Percentiles rank a stretch among this genome's conserved stretches.
These are phyloP conservation scores for Recurvirostra avosetta DNA, from an alignment of 2,113 vertebrate species.

Conservation along the genomic window DNA sequence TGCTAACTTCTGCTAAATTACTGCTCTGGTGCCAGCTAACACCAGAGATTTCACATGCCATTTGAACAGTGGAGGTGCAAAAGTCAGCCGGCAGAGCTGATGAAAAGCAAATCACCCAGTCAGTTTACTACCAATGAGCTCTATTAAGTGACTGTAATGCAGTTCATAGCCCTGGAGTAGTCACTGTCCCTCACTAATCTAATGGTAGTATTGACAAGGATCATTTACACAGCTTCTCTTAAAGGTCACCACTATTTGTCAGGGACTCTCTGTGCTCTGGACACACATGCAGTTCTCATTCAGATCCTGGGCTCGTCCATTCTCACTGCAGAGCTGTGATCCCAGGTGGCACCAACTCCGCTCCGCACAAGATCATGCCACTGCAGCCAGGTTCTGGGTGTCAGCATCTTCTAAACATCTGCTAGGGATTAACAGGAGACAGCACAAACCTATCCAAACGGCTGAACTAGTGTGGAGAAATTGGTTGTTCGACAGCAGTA, in stretches of 20 bases:
- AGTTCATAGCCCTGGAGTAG: slow-evolving; percentile 38
- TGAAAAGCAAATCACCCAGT: slow-evolving; percentile 32
- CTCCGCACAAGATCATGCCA: rapidly evolving
- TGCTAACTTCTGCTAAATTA: slow-evolving; percentile 7
- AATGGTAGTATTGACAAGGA: slow-evolving; percentile 47
- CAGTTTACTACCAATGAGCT: slow-evolving; percentile 42
- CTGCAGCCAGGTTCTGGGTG: not conserved
- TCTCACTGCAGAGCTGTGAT: rapidly evolving
- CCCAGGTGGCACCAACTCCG: rapidly evolving
- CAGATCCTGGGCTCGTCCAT: not conserved
- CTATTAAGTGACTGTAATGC: slow-evolving; percentile 44
- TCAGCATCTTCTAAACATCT: not conserved
- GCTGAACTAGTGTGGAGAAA: not conserved
- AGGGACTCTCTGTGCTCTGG: not conserved
- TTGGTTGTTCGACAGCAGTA: not conserved
- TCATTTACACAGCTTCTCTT: slow-evolving; percentile 38
- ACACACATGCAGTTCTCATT: rapidly evolving
- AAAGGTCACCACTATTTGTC: slow-evolving; percentile 37
- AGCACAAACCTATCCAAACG: not conserved
- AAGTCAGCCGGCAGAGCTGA: slow-evolving; percentile 20
- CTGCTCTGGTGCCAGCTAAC: not conserved
- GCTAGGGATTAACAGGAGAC: not conserved
- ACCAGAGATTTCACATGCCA: not conserved
- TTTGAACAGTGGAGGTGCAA: not conserved
- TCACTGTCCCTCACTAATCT: slow-evolving; percentile 43